phyloP scores from a whole-genome alignment of 2,113 vertebrate genomes.

The Paramormyrops kingsleyae region DNA sequence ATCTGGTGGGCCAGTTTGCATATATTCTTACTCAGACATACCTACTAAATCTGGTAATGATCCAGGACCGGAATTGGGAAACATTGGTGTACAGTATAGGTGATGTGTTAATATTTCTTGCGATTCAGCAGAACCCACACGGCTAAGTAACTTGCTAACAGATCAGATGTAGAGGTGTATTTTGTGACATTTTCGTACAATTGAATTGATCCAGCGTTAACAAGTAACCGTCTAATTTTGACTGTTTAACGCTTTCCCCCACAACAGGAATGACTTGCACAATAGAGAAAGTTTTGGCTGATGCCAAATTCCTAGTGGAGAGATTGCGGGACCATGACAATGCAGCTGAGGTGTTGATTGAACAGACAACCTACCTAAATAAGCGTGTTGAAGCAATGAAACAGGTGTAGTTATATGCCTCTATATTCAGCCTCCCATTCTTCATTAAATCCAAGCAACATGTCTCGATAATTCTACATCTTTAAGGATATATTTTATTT shows the following conservation, averaged over 20 bases:
- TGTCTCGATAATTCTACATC: not conserved
- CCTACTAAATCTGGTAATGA: not conserved
- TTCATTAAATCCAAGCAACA: not conserved
- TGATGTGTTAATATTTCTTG: not conserved
- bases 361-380: conserved; percentile 89
- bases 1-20: not conserved
- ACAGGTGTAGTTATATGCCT: conserved; percentile 65
- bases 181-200: not conserved
- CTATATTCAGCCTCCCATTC: not conserved
- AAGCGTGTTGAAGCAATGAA: conserved; percentile 97
- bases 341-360: conserved; percentile 87
- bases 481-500: not conserved
- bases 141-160: not conserved
- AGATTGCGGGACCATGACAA: conserved; percentile 88
- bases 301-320: conserved; percentile 89
- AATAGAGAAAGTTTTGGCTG: conserved; percentile 89
- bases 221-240: not conserved
- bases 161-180: not conserved
- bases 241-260: not conserved
- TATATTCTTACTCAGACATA: not conserved
- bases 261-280: conserved; percentile 81
- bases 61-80: not conserved
- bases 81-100: not conserved
- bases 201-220: not conserved
- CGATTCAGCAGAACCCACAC: not conserved